Evolutionary conservation across 2,113 vertebrate genomes (phyloP).

Genomic region (Chaetodon trifascialis): DNA sequence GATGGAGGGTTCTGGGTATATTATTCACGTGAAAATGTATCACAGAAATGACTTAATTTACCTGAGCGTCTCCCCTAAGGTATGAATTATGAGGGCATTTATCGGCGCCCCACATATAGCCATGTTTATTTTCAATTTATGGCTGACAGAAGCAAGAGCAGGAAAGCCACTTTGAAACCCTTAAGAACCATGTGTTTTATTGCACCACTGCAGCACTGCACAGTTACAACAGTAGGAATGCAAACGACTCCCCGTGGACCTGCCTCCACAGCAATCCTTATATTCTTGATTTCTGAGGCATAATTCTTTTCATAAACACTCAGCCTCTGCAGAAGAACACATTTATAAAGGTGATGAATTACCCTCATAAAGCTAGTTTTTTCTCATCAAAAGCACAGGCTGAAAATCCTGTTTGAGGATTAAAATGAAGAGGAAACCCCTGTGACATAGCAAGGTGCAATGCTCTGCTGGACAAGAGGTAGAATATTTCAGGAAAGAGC

Average conservation of each 20-base stretch:
- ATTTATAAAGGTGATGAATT: slow-evolving; percentile 99
- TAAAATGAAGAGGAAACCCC: slow-evolving; percentile 79
- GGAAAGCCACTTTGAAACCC: slow-evolving; percentile 93
- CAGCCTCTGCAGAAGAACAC: slow-evolving; percentile 87
- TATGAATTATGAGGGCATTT: slow-evolving; percentile 96
- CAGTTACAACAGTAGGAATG: slow-evolving; percentile 90
- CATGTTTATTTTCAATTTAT: slow-evolving; percentile 97
- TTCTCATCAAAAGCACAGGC: slow-evolving; percentile 78
- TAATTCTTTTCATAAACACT: slow-evolving; percentile 95
- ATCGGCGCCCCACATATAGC: slow-evolving; percentile 88
- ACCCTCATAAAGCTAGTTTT: slow-evolving; percentile 93
- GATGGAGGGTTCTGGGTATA: slow-evolving; percentile 52
- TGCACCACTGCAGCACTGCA: slow-evolving; percentile 87
- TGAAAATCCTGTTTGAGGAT: slow-evolving; percentile 78
- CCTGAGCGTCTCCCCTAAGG: slow-evolving; percentile 82
- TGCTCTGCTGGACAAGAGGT: slow-evolving; percentile 71
- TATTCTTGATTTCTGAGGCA: slow-evolving; percentile 97
- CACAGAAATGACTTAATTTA: slow-evolving; percentile 80
- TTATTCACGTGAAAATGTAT: slow-evolving; percentile 73
- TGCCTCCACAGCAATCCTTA: slow-evolving; percentile 85
- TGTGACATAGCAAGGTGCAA: slow-evolving; percentile 74
- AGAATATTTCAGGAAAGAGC: slow-evolving; percentile 54
- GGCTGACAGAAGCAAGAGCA: slow-evolving; percentile 93
- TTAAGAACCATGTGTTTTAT: slow-evolving; percentile 92
- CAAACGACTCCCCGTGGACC: slow-evolving; percentile 92